Conservation (phyloP, 2,797 vertebrate genomes). For the Halcyon leucocephala region DNA sequence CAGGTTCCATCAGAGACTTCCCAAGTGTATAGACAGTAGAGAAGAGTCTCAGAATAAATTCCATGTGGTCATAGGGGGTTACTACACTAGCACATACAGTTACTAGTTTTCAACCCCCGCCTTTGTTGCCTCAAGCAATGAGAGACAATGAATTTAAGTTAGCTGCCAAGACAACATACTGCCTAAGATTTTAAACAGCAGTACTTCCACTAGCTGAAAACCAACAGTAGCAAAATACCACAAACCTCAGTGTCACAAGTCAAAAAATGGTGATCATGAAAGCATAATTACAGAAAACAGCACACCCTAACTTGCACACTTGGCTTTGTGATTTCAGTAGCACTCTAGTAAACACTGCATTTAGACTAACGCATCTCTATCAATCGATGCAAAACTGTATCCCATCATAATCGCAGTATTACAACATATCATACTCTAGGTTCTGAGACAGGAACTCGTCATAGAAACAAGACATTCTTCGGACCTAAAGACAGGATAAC, state of each 20-base stretch:
- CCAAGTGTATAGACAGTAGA: background rate
- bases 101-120: background rate
- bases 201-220: background rate
- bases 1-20: background rate
- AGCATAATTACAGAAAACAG: background rate
- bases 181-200: background rate
- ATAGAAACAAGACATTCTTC: background rate
- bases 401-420: background rate
- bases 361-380: background rate
- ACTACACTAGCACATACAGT: background rate
- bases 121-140: background rate
- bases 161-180: background rate
- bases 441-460: background rate
- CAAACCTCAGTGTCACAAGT: background rate
- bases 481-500: background rate
- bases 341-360: background rate
- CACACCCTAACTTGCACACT: background rate
- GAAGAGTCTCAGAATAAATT: background rate
- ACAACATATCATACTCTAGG: background rate
- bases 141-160: background rate
- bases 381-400: background rate
- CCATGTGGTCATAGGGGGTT: background rate
- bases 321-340: background rate
- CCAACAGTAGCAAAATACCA: background rate
- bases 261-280: background rate